Evolutionary conservation across 2,113 vertebrate genomes (phyloP), one percentile per base, ranked within the genome.

Genomic region (Crotalus horridus): DNA sequence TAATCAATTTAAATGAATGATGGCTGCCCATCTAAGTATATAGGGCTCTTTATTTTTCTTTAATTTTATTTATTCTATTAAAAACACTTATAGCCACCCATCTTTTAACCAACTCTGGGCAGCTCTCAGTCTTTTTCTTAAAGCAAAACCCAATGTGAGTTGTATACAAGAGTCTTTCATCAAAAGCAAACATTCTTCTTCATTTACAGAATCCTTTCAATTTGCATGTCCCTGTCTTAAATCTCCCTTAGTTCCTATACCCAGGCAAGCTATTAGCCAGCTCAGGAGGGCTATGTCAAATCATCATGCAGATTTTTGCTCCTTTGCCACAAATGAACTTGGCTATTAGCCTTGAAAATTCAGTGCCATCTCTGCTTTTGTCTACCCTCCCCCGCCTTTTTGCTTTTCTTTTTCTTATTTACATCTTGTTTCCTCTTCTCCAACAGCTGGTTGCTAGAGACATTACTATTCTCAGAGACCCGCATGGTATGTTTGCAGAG

Each of bases 371-470:
- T 74, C n/a, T 39, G n/a, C n/a, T 74, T 74, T 39, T 74, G 13
- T 13, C n/a, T 13, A 13, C 0, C 12, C 1, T 5, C 1, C 13
- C 4, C 12, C 11, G 39, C 6, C 4, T 33, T 33, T 13, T 20
- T 17, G 6, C 6, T 81, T 81, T 8, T 9, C 17, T 21, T 81
- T 74, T 81, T 81, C 17, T 74, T 39, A 43, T 43, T 43, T 39
- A 39, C 33, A 81, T 8, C 74, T 81, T 9, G 64, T 21, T 39
- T 21, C 69, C 33, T 39, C 69, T 81, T 39, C 39, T 9, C 33
- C 74, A 21, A 81, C 33, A 39, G 33, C 15, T 81, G 69, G 2
- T 33, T 39, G 69, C 7, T 17, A 39, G 15, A 81, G n/a, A 81
- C 12, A 29, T 69, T 69, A 29, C 29, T 69, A 12, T 69, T n/a